Conservation (phyloP, 2,113 vertebrate species). For the Plecotus auritus region DNA sequence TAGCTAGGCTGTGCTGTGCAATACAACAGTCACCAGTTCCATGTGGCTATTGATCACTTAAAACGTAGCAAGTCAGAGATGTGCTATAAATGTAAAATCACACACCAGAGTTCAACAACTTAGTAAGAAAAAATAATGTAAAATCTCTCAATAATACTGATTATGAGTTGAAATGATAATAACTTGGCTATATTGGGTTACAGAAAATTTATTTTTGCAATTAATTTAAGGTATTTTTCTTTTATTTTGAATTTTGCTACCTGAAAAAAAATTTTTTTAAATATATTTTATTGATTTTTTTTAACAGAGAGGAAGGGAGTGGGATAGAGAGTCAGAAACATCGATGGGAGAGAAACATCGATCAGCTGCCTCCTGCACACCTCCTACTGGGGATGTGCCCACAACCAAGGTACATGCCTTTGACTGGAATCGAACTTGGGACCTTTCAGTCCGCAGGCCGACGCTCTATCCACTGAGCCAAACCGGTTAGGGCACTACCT, state of each 20-base stretch:
- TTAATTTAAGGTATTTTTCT: background rate
- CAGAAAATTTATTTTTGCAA: background rate
- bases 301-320: too few species aligned
- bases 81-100: background rate
- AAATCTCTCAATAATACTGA: background rate
- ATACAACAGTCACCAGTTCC: background rate
- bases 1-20: background rate
- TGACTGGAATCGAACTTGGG: too few species aligned
- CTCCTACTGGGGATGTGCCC: too few species aligned
- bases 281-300: too few species aligned
- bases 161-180: background rate
- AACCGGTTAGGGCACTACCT: too few species aligned
- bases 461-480: too few species aligned
- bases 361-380: too few species aligned
- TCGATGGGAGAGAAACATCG: too few species aligned
- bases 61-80: background rate
- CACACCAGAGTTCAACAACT: background rate
- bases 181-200: background rate
- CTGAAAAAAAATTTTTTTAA: too few species aligned
- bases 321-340: too few species aligned
- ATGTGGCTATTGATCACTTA: background rate
- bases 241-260: background rate
- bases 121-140: background rate
- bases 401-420: too few species aligned
- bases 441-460: too few species aligned